Evolutionary conservation across 2,797 vertebrate species (phyloP), one percentile per base, ranked within the genome.

Genomic region (Xenentodon cancila): DNA sequence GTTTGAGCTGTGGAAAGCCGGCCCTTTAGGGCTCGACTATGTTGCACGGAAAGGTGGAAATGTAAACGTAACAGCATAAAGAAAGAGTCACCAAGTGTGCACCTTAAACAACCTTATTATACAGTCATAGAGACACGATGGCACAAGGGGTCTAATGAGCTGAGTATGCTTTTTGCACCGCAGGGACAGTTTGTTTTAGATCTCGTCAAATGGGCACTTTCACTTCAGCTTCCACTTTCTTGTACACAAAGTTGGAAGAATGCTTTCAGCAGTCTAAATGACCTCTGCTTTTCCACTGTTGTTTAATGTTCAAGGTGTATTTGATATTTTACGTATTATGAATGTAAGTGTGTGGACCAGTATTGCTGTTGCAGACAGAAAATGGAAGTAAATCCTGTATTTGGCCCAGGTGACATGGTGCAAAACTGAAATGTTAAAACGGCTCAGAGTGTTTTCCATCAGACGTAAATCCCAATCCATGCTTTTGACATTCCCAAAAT

Each of bases 331-430:
- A 3, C 5, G 37, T 15, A 40, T 16, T 15, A 3, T 15, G 13
- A 15, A 40, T 1, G 9, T 13, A 40, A 40, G 13, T 16, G 15
- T 15, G 13, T 16, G 4, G 13, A 37, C 37, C 37, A 40, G 37
- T 15, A 8, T 40, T 15, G 4, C 34, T 11, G 9, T 12, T 37
- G 34, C 71, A 56, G 18, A 51, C 27, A 27, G 34, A 74, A 67
- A 82, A 66, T 64, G 50, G 78, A 75, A 68, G 43, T 43, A 45
- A 30, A 30, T 30, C 3, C 1, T 72, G 63, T 59, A 16, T 71
- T 54, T 75, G 59, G 58, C 57, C 47, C 53, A 15, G 63, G 73
- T 80, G 79, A 74, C 75, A 72, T 71, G 57, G 25, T 79, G 79
- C 79, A 25, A 25, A 25, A 25, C 25, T 30, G 7, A 30, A 30